Percentiles rank a stretch among this genome's conserved stretches.
Evolutionary conservation across 2,888 invertebrate genomes (phyloP).

Genomic region (Lasioglossum lativentre): DNA sequence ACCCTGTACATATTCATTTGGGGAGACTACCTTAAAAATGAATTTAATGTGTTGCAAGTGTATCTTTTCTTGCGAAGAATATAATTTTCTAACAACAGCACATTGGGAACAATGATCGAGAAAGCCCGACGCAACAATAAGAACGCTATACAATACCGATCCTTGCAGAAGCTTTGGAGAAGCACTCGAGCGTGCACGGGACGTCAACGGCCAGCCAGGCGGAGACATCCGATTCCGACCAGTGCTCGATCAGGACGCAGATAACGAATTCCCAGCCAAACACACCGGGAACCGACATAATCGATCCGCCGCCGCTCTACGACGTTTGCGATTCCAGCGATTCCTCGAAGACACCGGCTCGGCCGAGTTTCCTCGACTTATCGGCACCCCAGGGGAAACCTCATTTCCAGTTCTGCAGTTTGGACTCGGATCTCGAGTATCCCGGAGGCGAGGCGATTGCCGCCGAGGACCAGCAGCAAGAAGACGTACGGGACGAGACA

Average conservation of each 20-base stretch:
- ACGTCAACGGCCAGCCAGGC: conserved; percentile 74
- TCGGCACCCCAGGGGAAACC: conserved; percentile 88
- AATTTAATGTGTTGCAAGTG: not conserved
- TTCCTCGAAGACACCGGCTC: conserved; percentile 82
- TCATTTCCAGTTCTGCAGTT: conserved; percentile 87
- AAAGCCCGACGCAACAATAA: not conserved
- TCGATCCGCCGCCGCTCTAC: conserved; percentile 81
- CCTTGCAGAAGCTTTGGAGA: conserved; percentile 62
- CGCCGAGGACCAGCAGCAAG: conserved; percentile 84
- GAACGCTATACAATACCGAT: conserved; percentile 6
- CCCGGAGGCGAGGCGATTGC: conserved; percentile 86
- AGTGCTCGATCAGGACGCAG: conserved; percentile 81
- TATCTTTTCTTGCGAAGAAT: not conserved
- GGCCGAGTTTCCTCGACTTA: conserved; percentile 88
- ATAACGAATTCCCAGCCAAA: conserved; percentile 79
- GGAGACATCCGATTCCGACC: conserved; percentile 81
- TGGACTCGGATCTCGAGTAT: conserved; percentile 76
- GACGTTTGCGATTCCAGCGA: conserved; percentile 78
- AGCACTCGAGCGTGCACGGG: conserved; percentile 56
- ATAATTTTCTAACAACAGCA: not conserved
- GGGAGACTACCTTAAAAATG: not conserved
- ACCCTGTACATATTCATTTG: too few species aligned
- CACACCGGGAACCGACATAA: conserved; percentile 78
- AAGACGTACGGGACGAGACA: conserved; percentile 80
- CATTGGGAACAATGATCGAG: not conserved